These are phyloP conservation scores for Andricus curvator DNA, from an alignment of 2,888 invertebrate species.

Conservation along the genomic window DNA sequence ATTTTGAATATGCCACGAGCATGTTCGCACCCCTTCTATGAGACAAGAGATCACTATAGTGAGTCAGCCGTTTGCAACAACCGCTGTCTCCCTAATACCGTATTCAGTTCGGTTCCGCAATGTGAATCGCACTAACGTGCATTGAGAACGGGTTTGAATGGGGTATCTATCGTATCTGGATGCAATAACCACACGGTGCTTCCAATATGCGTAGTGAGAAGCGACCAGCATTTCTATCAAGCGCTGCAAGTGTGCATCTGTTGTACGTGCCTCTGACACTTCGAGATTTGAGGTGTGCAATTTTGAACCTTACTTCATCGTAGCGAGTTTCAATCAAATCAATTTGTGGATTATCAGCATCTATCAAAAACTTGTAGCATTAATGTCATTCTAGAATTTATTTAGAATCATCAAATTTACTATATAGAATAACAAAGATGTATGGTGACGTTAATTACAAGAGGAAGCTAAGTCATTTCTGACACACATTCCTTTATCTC, in stretches of 20 bases:
- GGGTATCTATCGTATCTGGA: slow-evolving; percentile 62
- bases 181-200: slow-evolving; percentile 26
- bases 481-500: slow-evolving; percentile 31
- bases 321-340: not conserved
- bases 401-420: not conserved
- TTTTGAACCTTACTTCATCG: slow-evolving; percentile 2
- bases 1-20: not conserved
- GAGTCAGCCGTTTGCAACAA: slow-evolving; percentile 50
- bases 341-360: not conserved
- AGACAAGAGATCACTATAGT: slow-evolving; percentile 50
- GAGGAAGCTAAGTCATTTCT: slow-evolving; percentile 24
- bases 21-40: slow-evolving; percentile 19
- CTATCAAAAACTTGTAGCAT: not conserved
- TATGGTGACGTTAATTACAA: slow-evolving; percentile 10
- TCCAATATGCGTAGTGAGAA: slow-evolving; percentile 28
- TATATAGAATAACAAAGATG: not conserved
- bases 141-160: slow-evolving; percentile 66
- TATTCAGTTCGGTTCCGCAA: slow-evolving; percentile 67
- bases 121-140: slow-evolving; percentile 68
- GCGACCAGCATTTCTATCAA: slow-evolving; percentile 14
- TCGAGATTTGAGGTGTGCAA: not conserved
- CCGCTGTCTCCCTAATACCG: slow-evolving; percentile 66
- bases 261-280: slow-evolving; percentile 26
- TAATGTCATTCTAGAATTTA: not conserved
- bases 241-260: slow-evolving; percentile 12